Evolutionary conservation across 2,113 vertebrate species (phyloP).

Genomic region (Percopsis transmontana): DNA sequence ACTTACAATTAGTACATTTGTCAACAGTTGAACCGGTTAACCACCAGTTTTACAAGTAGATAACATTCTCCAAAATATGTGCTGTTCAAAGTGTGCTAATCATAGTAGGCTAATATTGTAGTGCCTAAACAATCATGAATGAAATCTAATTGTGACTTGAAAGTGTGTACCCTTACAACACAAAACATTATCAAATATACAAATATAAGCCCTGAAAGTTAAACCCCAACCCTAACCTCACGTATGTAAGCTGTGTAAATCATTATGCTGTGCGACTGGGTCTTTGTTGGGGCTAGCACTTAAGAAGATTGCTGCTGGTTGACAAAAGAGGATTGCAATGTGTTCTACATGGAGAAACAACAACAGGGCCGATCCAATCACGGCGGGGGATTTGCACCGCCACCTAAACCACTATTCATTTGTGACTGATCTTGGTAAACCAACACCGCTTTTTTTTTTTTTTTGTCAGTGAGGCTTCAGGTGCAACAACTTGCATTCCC

Average conservation of each 20-base stretch:
- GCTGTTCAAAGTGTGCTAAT: too few species aligned
- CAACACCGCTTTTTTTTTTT: conserved; percentile 4
- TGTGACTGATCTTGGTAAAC: conserved; percentile 30
- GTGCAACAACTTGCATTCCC: conserved; percentile 69
- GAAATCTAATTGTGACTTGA: too few species aligned
- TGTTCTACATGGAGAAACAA: conserved; percentile 26
- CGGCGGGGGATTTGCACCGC: conserved; percentile 41
- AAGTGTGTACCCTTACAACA: too few species aligned
- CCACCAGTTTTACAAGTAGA: too few species aligned
- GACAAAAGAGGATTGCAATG: conserved; percentile 49
- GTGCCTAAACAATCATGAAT: too few species aligned
- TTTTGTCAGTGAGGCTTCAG: conserved; percentile 42
- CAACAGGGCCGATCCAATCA: conserved; percentile 48
- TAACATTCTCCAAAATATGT: too few species aligned
- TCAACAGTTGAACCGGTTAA: too few species aligned
- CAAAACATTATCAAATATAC: too few species aligned
- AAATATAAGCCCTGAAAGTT: not conserved
- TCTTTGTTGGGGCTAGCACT: conserved; percentile 55
- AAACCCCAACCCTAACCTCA: not conserved
- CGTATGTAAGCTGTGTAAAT: not conserved
- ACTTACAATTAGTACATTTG: too few species aligned
- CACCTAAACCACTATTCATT: not conserved
- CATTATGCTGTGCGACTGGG: conserved; percentile 20
- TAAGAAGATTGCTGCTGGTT: conserved; percentile 60
- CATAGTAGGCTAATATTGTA: too few species aligned